Conservation (phyloP, 2,888 invertebrate species). For the Heliconius aoede region DNA sequence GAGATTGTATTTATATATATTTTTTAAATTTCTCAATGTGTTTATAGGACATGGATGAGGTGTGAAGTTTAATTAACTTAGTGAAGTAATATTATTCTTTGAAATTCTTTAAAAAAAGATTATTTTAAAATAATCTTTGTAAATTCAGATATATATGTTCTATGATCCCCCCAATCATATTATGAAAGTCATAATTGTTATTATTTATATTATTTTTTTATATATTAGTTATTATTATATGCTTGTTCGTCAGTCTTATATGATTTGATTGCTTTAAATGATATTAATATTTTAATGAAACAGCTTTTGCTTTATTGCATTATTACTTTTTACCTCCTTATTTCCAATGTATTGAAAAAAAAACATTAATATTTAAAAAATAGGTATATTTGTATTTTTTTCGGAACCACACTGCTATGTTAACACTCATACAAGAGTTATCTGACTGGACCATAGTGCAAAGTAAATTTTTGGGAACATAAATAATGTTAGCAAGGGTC, state of each 20-base stretch:
- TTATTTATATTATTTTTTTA: constrained; percentile 14
- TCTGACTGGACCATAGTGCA: constrained; percentile 40
- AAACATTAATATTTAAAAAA: neutral
- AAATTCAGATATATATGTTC: neutral
- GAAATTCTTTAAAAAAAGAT: neutral
- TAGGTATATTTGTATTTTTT: neutral
- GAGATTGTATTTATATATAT: constrained; percentile 59
- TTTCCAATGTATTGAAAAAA: neutral
- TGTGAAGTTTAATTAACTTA: neutral
- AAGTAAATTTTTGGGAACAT: constrained; percentile 43
- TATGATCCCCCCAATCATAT: neutral
- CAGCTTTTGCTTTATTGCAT: constrained; percentile 16
- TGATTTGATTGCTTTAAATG: constrained; percentile 4
- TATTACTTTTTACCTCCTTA: neutral
- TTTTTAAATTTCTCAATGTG: constrained; percentile 51
- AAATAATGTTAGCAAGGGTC: constrained; percentile 26
- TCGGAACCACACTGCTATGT: constrained; percentile 40
- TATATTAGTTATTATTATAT: neutral
- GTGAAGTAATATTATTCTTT: neutral
- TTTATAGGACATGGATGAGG: neutral
- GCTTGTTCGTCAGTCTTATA: neutral
- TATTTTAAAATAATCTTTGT: neutral
- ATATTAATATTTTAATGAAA: constrained; percentile 17
- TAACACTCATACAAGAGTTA: constrained; percentile 40
- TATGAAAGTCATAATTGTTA: neutral